Base-by-base conservation (phyloP, 2,113 vertebrate genomes). In the Chlamydotis undulata region DNA sequence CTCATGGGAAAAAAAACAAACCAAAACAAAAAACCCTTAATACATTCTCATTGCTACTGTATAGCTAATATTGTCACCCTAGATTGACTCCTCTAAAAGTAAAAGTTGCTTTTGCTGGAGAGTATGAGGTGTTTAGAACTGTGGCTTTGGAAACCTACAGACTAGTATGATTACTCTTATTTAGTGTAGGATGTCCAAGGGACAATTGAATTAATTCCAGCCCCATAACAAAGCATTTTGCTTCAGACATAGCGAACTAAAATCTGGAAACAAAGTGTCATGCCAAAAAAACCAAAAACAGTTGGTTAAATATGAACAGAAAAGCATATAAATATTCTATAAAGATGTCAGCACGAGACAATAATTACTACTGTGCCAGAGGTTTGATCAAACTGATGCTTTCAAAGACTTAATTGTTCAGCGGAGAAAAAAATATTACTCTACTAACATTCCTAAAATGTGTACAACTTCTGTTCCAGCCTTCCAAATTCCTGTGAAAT, bases 251-350 rank as follows among this genome's bases (percentile, higher is more conserved):
- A 82, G 81, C 39, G 60, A 94, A 69, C 26, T 50, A 91, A 96
- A 92, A 80, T 59, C 43, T 93, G 65, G 81, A 90, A 87, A 61
- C 10, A 63, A 94, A 70, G 53, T n/a, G 24, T 15, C 52, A 86
- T 55, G 60, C 22, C 60, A 95, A 90, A 77, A 77, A 80, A 84
- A 86, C 56, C 25, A 74, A 71, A 77, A 96, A 29, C 26, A 87
- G 37, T 57, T 63, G 39, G 80, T 87, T 56, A 95, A 96, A 90
- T 94, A 96, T 94, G 92, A 97, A 93, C 61, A 77, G 76, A 84
- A 90, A 93, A 82, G 4, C 53, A 76, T 52, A 89, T 85, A 96
- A 95, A 93, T 94, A 96, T 91, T 95, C 92, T 59, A 96, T 88
- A 93, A 94, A 96, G 73, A 69, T 76, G 49, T 93, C 67, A 94